Base-by-base conservation (phyloP, 37 sponge, comb jelly and placozoan species). In the Corticium candelabrum region DNA sequence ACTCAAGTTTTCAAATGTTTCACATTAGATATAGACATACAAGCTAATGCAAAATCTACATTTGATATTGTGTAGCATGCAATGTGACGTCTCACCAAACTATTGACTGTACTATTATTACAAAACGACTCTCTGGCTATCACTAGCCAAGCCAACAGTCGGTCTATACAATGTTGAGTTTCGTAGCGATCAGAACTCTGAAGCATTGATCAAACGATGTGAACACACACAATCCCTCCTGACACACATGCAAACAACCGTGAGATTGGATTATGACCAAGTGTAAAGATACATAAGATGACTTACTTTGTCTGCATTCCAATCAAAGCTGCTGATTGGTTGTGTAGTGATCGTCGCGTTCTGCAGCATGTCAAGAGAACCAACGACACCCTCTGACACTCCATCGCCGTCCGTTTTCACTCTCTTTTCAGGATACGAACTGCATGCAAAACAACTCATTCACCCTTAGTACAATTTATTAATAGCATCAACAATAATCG, bases 141-240 rank as follows among this genome's bases (percentile, higher is more conserved):
- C n/a, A n/a, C n/a, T n/a, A n/a, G n/a, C n/a, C n/a, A n/a, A n/a
- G n/a, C n/a, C n/a, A n/a, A n/a, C n/a, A n/a, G n/a, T n/a, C n/a
- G n/a, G n/a, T n/a, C n/a, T 86, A 94, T 0, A 90, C 35, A 39
- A 40, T 81, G 74, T 92, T 99, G 37, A 99, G 89, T 78, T 90
- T 87, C 0, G 99, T 93, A 1, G 95, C 99, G 31, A 99, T 92
- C 67, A 90, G 89, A 38, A 99, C 86, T 38, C 99, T 78, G 4
- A 95, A 85, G 30, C 91, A 83, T 78, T 99, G 99, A 85, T 99
- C 99, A 79, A 99, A 99, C 38, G 93, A 87, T 34, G 89, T 85
- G 68, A 90, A 94, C 32, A 93, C 93, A 41, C 88, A 69, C 74
- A 99, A 79, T 0, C 99, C 99, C 80, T 92, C 93, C 99, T 97